Conservation (phyloP, 1,140 invertebrate species). For the Bombus consobrinus region DNA sequence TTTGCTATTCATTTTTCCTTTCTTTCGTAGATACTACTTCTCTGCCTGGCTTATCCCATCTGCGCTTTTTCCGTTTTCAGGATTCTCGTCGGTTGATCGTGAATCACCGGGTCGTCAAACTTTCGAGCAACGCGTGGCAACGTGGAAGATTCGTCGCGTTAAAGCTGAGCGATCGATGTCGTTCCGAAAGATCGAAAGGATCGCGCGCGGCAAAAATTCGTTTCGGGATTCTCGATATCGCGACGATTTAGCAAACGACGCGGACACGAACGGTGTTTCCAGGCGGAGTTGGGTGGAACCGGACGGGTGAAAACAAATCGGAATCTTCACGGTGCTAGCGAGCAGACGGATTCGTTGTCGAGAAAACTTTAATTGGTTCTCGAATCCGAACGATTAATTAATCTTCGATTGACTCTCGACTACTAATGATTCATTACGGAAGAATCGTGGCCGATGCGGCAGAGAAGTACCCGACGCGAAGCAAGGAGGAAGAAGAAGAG, state of each 20-base stretch:
- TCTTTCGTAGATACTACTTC: neutral
- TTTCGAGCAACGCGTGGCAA: neutral
- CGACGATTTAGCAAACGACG: conserved; percentile 17
- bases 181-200: neutral
- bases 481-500: conserved; percentile 19
- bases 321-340: conserved; percentile 58
- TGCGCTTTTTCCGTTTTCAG: neutral
- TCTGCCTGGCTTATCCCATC: neutral
- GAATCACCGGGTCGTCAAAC: conserved; percentile 31
- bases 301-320: conserved; percentile 52
- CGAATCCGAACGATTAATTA: conserved; percentile 71
- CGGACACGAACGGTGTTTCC: conserved; percentile 15
- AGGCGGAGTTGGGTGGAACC: conserved; percentile 26
- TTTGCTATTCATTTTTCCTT: conserved; percentile 14
- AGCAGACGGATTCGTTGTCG: conserved; percentile 61
- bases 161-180: conserved; percentile 21
- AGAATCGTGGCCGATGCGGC: conserved; percentile 57
- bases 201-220: neutral
- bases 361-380: conserved; percentile 71
- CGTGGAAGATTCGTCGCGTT: neutral
- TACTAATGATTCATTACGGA: conserved; percentile 69
- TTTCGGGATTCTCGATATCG: neutral
- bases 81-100: neutral
- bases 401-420: conserved; percentile 71
- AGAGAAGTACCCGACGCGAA: conserved; percentile 46